Evolutionary conservation across 2,888 invertebrate genomes (phyloP), one percentile per base, ranked within the genome.

Genomic region (Papilio protenor): DNA sequence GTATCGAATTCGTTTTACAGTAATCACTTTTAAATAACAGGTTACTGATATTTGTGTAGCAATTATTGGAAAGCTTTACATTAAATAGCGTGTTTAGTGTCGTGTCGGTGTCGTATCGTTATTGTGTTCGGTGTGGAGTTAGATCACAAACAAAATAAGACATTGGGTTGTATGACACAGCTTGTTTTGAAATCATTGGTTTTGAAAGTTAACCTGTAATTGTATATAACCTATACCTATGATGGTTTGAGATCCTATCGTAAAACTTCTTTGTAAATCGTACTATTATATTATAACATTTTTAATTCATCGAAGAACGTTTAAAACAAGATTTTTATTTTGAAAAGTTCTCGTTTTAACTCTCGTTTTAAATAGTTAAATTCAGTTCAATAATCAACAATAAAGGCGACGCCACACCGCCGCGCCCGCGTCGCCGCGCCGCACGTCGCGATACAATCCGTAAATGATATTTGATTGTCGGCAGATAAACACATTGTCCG

Each of bases 381-480:
- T 49, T 49, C 49, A 55, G 55, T n/a, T 55, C 55, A 5, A n/a
- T n/a, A 55, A 55, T 55, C 55, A 55, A 55, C 18, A 5, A 55
- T 55, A n/a, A 55, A 55, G 55, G n/a, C 55, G n/a, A n/a, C n/a
- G 23, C 21, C 23, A 59, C 61, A 33, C 5, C 49, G 71, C 14
- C 73, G 57, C n/a, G 40, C 2, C 16, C 27, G n/a, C 55, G n/a
- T 6, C n/a, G 23, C 21, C 23, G 23, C 61, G 18, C 5, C 49
- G 71, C 14, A 55, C 27, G 33, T 55, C 27, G 81, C 80, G 81
- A 84, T 85, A 85, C 77, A 57, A 83, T 83, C 85, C 83, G 83
- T 77, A 86, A 88, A 87, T 83, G 83, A 83, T 83, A 83, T 81
- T 80, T 85, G 84, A 87, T 85, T 83, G 85, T 86, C 86, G 85